phyloP scores from a whole-genome alignment of 64 coral and sea anemone genomes.

The Trachythela sp. region DNA sequence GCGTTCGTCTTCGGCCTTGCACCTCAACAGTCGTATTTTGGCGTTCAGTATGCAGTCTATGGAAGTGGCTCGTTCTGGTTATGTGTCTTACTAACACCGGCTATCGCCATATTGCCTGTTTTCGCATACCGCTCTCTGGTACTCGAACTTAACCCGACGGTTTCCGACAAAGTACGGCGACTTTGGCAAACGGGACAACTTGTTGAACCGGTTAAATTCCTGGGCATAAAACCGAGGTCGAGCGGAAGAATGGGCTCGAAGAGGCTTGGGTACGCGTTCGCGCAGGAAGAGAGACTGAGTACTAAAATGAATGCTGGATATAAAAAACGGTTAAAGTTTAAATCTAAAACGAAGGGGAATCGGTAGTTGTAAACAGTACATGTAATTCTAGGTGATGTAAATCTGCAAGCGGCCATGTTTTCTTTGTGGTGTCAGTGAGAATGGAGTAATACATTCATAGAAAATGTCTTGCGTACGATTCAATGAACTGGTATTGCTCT shows the following conservation, averaged over 20 bases:
- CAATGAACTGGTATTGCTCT: no score
- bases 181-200: not conserved
- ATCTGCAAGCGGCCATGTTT: no score
- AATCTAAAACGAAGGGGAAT: not conserved
- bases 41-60: not conserved
- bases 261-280: slow-evolving; percentile 8
- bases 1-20: not conserved
- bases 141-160: not conserved
- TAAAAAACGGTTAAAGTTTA: not conserved
- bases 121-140: not conserved
- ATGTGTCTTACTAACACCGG: not conserved
- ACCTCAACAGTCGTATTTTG: not conserved
- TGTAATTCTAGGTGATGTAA: not conserved
- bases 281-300: slow-evolving; percentile 4
- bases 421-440: no score
- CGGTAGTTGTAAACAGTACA: not conserved
- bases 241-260: not conserved
- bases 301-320: not conserved
- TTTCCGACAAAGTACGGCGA: not conserved
- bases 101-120: not conserved
- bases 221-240: not conserved
- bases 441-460: no score
- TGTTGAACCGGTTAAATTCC: not conserved
- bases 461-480: no score
- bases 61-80: not conserved